Percentiles rank a stretch among this genome's conserved stretches.
Evolutionary conservation across 92 coral and sea anemone species (phyloP).

Genomic region (Pocillopora grandis): DNA sequence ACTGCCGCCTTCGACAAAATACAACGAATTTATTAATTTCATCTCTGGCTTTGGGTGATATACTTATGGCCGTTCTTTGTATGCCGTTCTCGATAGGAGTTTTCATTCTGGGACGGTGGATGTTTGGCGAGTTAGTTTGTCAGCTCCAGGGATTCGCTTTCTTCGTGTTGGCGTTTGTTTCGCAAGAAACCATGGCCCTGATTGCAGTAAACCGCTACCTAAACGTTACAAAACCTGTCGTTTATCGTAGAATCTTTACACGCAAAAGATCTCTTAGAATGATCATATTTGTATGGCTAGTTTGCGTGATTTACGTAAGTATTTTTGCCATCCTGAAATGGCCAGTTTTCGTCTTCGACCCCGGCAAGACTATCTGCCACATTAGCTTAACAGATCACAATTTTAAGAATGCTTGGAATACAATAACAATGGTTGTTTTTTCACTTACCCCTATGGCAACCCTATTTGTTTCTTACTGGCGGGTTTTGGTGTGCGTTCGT

Average conservation of each 20-base stretch:
- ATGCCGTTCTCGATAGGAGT: constrained; percentile 71
- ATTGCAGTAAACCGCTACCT: constrained; percentile 76
- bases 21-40: constrained; percentile 65
- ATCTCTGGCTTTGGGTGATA: constrained; percentile 61
- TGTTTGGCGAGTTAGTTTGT: constrained; percentile 47
- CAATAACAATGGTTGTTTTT: constrained; percentile 46
- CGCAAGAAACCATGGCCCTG: constrained; percentile 66
- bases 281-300: constrained; percentile 50
- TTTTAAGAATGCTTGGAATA: constrained; percentile 54
- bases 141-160: constrained; percentile 68
- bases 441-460: constrained; percentile 63
- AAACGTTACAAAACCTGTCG: constrained; percentile 58
- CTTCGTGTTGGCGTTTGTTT: constrained; percentile 62
- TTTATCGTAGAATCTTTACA: constrained; percentile 54
- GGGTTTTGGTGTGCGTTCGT: constrained; percentile 63
- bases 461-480: constrained; percentile 59
- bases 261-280: constrained; percentile 37
- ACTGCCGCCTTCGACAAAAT: constrained; percentile 55
- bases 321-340: constrained; percentile 42
- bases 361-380: constrained; percentile 73
- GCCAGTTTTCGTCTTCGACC: constrained; percentile 53
- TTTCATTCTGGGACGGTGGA: constrained; percentile 59
- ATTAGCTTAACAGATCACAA: constrained; percentile 31
- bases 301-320: constrained; percentile 45
- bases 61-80: constrained; percentile 66